Percentiles rank a stretch among this genome's conserved stretches.
Evolutionary conservation across 2,113 vertebrate species (phyloP).

Genomic region (Pseudorhombus dupliciocellatus): DNA sequence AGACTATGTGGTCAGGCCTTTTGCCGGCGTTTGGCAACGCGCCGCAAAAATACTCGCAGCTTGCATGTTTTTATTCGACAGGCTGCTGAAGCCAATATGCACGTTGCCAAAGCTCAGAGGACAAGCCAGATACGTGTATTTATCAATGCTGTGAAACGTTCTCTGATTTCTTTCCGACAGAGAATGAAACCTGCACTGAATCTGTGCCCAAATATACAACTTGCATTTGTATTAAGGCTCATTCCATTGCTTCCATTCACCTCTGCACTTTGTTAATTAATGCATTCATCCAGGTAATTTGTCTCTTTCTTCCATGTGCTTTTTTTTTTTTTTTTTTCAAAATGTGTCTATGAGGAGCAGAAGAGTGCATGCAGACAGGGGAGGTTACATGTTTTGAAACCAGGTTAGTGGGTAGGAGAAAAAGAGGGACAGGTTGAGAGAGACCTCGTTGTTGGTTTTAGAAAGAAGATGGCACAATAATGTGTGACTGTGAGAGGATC

Average conservation of each 20-base stretch:
- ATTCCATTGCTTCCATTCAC: conserved; percentile 13
- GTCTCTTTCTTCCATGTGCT: conserved; percentile 27
- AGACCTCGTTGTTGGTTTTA: conserved; percentile 73
- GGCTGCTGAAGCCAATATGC: conserved; percentile 49
- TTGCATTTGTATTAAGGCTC: conserved; percentile 2
- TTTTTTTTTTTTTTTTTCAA: conserved; percentile 3
- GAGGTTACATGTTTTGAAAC: conserved; percentile 62
- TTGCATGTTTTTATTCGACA: conserved; percentile 57
- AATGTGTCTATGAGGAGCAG: conserved; percentile 17
- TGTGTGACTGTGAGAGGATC: conserved; percentile 80
- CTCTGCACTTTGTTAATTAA: conserved; percentile 22
- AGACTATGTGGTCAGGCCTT: conserved; percentile 63
- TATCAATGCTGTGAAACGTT: conserved; percentile 34
- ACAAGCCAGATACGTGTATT: conserved; percentile 39
- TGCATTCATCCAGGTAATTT: conserved; percentile 12
- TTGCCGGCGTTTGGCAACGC: conserved; percentile 57
- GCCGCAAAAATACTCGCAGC: conserved; percentile 55
- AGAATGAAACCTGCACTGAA: conserved; percentile 12
- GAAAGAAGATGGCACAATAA: conserved; percentile 75
- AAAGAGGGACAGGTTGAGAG: conserved; percentile 71
- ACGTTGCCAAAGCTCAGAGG: conserved; percentile 44
- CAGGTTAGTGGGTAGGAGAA: conserved; percentile 72
- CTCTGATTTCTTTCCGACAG: conserved; percentile 33
- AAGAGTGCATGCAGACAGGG: conserved; percentile 63
- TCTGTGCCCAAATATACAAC: conserved; percentile 22